These are phyloP conservation scores for Picus viridis DNA, from an alignment of 2,797 vertebrate species.

Conservation along the genomic window DNA sequence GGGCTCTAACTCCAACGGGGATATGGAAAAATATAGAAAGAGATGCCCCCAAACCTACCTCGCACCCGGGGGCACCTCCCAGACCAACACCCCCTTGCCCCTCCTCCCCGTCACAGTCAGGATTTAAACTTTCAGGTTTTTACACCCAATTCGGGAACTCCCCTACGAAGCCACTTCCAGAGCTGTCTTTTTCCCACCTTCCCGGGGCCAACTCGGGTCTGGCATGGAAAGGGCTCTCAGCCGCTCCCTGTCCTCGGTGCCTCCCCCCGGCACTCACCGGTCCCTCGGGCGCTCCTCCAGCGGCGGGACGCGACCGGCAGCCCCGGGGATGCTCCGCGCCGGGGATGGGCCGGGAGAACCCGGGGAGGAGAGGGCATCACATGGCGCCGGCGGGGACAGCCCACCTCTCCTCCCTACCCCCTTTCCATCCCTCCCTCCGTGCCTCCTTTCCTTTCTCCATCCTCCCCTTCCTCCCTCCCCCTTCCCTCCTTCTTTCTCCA, in stretches of 20 bases:
- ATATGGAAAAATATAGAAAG: neutral
- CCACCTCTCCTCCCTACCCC: neutral
- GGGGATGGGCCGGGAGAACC: neutral
- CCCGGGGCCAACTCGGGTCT: neutral
- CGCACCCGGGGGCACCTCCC: neutral
- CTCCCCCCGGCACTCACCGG: neutral
- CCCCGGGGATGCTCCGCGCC: constrained; percentile 4
- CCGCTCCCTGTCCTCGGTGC: neutral
- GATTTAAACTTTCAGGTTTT: constrained; percentile 10
- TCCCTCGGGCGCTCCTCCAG: neutral
- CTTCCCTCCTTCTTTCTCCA: neutral
- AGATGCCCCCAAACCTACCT: neutral
- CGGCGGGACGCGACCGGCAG: neutral
- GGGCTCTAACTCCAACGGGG: rapidly evolving
- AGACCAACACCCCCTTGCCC: no score
- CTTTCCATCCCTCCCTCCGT: neutral
- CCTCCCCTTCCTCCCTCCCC: neutral
- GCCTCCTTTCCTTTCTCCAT: neutral
- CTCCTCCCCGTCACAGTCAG: no score
- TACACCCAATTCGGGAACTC: neutral
- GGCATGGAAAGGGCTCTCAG: neutral
- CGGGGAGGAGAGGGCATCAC: constrained; percentile 46
- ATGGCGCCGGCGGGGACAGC: constrained; percentile 42
- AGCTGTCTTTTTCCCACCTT: no score
- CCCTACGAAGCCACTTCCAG: rapidly evolving